phyloP scores from a whole-genome alignment of 2,888 invertebrate species.

The Mantis religiosa region DNA sequence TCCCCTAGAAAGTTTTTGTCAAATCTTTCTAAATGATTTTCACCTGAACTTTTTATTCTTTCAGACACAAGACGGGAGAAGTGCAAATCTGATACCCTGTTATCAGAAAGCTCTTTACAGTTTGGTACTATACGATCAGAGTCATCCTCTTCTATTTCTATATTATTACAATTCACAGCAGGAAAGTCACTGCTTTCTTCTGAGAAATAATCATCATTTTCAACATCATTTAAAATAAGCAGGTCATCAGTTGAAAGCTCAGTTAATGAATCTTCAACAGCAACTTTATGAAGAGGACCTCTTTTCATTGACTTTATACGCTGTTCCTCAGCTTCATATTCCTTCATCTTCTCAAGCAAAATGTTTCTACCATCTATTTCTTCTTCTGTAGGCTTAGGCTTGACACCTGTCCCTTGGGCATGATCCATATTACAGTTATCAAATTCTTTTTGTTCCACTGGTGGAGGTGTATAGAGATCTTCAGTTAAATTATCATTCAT shows the following conservation, averaged over 20 bases:
- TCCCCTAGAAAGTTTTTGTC: background rate
- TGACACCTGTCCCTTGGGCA: background rate
- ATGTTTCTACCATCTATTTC: background rate
- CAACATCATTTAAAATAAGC: background rate
- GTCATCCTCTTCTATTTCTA: background rate
- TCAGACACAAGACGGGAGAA: background rate
- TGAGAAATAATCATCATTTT: background rate
- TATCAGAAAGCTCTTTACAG: background rate
- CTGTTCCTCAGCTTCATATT: background rate
- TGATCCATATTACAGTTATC: background rate
- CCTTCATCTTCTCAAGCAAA: background rate
- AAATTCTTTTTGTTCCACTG: background rate
- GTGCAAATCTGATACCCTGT: background rate
- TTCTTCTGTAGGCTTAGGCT: background rate
- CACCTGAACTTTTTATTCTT: background rate
- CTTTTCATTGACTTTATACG: background rate
- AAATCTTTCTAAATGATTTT: background rate
- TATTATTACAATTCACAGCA: background rate
- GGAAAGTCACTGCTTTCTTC: background rate
- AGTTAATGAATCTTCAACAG: background rate
- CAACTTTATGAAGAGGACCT: background rate
- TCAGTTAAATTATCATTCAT: background rate
- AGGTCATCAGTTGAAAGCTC: background rate
- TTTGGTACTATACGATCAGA: background rate
- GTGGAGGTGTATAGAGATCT: background rate